Percentiles rank a stretch among this genome's conserved stretches.
These are phyloP conservation scores for Adelphocoris suturalis DNA, from an alignment of 2,888 invertebrate genomes.

Conservation along the genomic window DNA sequence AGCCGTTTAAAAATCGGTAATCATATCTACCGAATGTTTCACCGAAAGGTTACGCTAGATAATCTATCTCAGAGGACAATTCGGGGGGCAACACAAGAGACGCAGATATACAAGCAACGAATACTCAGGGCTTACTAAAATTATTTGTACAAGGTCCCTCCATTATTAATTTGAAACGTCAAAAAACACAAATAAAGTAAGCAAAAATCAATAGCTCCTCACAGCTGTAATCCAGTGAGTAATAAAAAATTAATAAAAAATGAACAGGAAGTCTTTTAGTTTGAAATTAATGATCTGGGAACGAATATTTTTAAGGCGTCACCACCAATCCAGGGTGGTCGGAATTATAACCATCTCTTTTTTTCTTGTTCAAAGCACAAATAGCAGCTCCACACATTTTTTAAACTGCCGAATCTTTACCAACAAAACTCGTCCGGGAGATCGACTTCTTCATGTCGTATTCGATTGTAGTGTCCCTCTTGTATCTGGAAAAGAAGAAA, in stretches of 20 bases:
- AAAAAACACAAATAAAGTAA: neutral
- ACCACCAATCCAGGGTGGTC: conserved; percentile 13
- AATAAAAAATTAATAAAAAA: neutral
- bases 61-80: conserved; percentile 58
- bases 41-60: conserved; percentile 52
- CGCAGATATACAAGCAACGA: conserved; percentile 51
- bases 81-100: conserved; percentile 44
- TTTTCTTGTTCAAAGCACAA: neutral
- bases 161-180: conserved; percentile 43
- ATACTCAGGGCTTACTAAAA: conserved; percentile 48
- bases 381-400: neutral
- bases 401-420: conserved; percentile 93
- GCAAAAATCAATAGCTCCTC: neutral
- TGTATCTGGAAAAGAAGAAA: conserved; percentile 80
- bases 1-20: conserved; percentile 27
- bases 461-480: conserved; percentile 88
- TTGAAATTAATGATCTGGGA: conserved; percentile 53
- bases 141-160: conserved; percentile 70
- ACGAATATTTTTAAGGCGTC: conserved; percentile 47
- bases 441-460: conserved; percentile 90
- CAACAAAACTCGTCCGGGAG: conserved; percentile 91
- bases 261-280: conserved; percentile 58
- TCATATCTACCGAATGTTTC: conserved; percentile 31
- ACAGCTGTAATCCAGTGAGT: neutral
- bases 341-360: neutral